Conservation (phyloP, 2,797 vertebrate species). For the Molossus alvarezi region DNA sequence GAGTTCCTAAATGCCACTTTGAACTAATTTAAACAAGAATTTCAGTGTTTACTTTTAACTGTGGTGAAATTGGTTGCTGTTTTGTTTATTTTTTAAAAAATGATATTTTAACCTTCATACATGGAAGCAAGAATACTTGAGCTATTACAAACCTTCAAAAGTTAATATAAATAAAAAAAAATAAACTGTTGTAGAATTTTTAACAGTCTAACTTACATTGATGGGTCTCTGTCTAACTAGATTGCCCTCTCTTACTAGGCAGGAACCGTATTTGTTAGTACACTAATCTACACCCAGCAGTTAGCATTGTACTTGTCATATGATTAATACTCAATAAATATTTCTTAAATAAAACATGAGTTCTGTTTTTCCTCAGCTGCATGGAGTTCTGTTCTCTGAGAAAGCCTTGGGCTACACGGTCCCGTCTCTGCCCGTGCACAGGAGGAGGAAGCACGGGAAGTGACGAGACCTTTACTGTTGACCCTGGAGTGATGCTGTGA, state of each 20-base stretch:
- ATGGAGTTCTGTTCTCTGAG: not conserved
- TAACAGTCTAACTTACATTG: too few species aligned
- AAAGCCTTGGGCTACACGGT: not conserved
- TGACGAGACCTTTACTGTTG: not conserved
- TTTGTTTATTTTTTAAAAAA: slow-evolving; percentile 98
- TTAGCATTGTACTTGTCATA: too few species aligned
- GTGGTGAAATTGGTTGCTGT: slow-evolving; percentile 98
- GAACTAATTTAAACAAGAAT: slow-evolving; percentile 94
- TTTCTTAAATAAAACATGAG: too few species aligned
- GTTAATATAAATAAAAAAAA: slow-evolving; percentile 89
- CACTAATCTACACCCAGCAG: too few species aligned
- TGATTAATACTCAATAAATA: too few species aligned
- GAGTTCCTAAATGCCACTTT: slow-evolving; percentile 92
- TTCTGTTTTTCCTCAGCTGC: not conserved
- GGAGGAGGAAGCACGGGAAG: not conserved
- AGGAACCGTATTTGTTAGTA: too few species aligned
- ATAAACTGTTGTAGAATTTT: too few species aligned
- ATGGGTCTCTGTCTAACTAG: too few species aligned
- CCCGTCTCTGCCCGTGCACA: not conserved
- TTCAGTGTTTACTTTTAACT: slow-evolving; percentile 95
- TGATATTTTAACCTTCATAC: slow-evolving; percentile 98
- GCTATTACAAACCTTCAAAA: slow-evolving; percentile 93
- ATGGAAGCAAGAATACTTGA: slow-evolving; percentile 94
- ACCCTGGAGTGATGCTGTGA: not conserved
- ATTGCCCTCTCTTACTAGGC: too few species aligned